Conservation (phyloP, 2,797 vertebrate species). For the Lates japonicus region DNA sequence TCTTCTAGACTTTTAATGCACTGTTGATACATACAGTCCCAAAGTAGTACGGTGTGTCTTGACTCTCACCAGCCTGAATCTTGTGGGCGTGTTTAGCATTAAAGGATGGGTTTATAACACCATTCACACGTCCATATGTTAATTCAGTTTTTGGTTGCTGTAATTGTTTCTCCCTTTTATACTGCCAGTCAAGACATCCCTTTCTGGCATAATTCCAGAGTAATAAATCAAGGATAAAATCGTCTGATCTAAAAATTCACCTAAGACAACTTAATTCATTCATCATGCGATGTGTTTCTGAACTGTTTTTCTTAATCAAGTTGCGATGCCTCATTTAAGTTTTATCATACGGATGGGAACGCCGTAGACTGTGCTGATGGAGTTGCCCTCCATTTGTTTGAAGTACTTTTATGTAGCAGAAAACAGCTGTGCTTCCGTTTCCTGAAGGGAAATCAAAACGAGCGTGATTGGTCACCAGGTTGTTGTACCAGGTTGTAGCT, state of each 20-base stretch:
- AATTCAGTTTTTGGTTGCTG: not conserved
- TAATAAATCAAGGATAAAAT: no score
- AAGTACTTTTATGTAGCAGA: not conserved
- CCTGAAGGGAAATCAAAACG: not conserved
- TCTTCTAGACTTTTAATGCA: not conserved
- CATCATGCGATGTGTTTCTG: not conserved
- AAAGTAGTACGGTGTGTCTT: not conserved
- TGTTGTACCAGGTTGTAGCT: not conserved
- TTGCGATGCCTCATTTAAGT: not conserved
- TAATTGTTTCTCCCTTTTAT: not conserved
- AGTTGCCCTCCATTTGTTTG: not conserved
- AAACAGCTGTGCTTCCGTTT: not conserved
- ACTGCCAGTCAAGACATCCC: not conserved
- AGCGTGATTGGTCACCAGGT: not conserved
- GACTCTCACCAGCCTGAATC: not conserved
- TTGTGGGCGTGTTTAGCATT: not conserved
- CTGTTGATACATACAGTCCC: no score
- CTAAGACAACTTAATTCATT: no score
- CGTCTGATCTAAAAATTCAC: no score
- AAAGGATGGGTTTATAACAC: not conserved
- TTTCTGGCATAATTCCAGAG: not conserved
- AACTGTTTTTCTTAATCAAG: not conserved
- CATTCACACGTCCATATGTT: no score
- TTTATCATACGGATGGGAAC: no score
- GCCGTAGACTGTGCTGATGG: not conserved